Evolutionary conservation across 2,113 vertebrate genomes (phyloP), one percentile per base, ranked within the genome.

Genomic region (Anoura caudifer): DNA sequence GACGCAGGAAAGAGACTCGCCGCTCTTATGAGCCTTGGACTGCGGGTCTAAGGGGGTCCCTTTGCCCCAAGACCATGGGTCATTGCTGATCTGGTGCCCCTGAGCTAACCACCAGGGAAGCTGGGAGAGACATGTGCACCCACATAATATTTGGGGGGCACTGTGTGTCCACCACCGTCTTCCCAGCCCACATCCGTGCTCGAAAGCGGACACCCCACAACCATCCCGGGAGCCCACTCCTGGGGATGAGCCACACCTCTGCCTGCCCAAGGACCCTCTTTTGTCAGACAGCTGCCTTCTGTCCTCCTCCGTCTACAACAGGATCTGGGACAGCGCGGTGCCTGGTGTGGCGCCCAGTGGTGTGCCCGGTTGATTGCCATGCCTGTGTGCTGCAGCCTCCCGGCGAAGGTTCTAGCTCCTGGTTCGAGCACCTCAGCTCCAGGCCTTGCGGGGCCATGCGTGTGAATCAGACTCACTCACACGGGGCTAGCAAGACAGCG

Each of bases 311-410:
- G 7, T 59, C 20, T 10, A 2, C 3, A 61, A 1, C 16, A 50
- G 47, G 0, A 0, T 5, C n/a, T 3, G 16, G 10, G 3, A 11
- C 19, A 16, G 4, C 11, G 4, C 1, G 0, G 4, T 1, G 28
- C 13, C 28, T 0, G 0, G 7, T 4, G 13, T 2, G 19, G 14
- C 19, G 1, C 33, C 0, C 2, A 24, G 5, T 14, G 16, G 7
- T 1, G 8, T 4, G 16, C 28, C 1, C 3, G 2, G 59, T n/a
- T 1, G 0, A 38, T 14, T 26, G 16, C 73, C 4, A 2, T 41
- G 12, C 7, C 45, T 12, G 7, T 1, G 3, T 24, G 5, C 19
- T 3, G 12, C 50, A 6, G 41, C 15, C 79, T 47, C 12, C 0
- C 16, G 7, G 6, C 38, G 20, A 3, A 28, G 2, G 2, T 8